Conservation (phyloP, 2,888 invertebrate genomes). For the Lamproptera curius region DNA sequence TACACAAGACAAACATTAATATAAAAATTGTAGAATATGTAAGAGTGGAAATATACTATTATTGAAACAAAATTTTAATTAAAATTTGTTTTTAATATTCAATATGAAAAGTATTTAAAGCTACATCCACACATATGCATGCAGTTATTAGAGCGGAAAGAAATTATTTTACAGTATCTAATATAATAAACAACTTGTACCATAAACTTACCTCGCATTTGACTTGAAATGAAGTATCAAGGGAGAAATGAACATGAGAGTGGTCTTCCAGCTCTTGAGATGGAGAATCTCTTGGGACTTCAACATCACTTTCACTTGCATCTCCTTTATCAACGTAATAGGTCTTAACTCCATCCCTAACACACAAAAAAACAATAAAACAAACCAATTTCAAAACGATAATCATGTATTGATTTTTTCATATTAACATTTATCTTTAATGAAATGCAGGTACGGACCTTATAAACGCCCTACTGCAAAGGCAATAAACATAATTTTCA, state of each 20-base stretch:
- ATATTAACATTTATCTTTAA: slow-evolving; percentile 8
- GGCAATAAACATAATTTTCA: slow-evolving; percentile 80
- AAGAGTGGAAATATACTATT: no score
- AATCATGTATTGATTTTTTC: slow-evolving; percentile 23
- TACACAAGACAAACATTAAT: no score
- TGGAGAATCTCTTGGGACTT: slow-evolving; percentile 46
- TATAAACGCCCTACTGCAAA: slow-evolving; percentile 84
- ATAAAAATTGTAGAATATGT: no score
- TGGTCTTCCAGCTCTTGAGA: slow-evolving; percentile 62
- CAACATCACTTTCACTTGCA: slow-evolving; percentile 63
- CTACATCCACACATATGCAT: no score
- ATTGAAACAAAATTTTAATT: no score
- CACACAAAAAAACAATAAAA: slow-evolving; percentile 2
- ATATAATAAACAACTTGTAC: no score
- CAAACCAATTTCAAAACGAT: background rate
- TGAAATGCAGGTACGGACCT: slow-evolving; percentile 63
- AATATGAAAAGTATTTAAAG: no score
- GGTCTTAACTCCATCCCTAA: slow-evolving; percentile 58
- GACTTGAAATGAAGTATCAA: slow-evolving; percentile 65
- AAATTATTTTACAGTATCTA: no score
- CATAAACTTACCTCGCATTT: slow-evolving; percentile 60
- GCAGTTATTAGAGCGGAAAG: background rate
- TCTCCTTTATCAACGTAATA: slow-evolving; percentile 56
- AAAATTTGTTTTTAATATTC: no score
- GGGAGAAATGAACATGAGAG: slow-evolving; percentile 71